Evolutionary conservation across 2,113 vertebrate species (phyloP), one percentile per base, ranked within the genome.

Genomic region (Hymenochirus boettgeri): DNA sequence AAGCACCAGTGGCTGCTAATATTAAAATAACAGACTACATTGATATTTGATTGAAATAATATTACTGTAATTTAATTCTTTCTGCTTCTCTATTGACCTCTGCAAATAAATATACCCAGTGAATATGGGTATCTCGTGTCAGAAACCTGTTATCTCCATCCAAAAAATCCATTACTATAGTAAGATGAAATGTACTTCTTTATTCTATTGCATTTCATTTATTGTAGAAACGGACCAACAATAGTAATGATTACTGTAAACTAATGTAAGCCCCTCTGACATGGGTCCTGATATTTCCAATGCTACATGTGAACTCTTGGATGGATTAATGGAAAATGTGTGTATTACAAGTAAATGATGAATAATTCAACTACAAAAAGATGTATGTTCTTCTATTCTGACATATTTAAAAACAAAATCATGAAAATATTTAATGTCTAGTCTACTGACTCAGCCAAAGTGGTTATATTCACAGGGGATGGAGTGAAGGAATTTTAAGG

Each of bases 331-430:
- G 80, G 79, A 80, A 84, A 80, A 82, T 58, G 53, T 72, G 75
- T 57, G 62, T 74, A 66, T 79, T 79, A 75, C 69, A 77, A 74
- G 61, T 72, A 76, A 57, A 52, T 65, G 73, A 69, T 71, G 69
- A 69, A 69, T 69, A 71, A 78, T 74, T 77, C 69, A 72, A 62
- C 72, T 52, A 50, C 19, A 61, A 48, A 73, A 75, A 77, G 79
- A 75, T 65, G 2, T 74, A 72, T 80, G 73, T 74, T 71, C 77
- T 81, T 71, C 65, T 78, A 77, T 73, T 71, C 74, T 80, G 80
- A 79, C 78, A 79, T 77, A 75, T 65, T 62, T 66, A 75, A 80
- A 79, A 57, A 71, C 63, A 80, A 75, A 79, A 80, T 80, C 74
- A 80, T 72, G 65, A 77, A 79, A 78, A 75, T 70, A 73, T 76